Evolutionary conservation across 2,113 vertebrate genomes (phyloP).

Genomic region (Laterallus jamaicensis): DNA sequence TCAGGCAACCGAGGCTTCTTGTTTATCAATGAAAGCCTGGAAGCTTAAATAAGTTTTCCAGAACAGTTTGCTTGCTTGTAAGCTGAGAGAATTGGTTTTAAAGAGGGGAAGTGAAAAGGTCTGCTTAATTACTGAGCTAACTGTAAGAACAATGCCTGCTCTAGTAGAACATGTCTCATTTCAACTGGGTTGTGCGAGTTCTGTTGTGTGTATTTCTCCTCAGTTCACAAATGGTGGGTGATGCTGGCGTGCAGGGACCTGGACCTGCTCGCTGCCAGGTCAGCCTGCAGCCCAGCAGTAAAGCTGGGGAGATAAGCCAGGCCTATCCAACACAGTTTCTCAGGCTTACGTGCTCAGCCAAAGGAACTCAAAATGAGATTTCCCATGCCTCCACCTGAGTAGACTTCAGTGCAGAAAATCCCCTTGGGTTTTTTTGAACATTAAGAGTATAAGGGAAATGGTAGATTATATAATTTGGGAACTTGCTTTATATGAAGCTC

Average conservation of each 20-base stretch:
- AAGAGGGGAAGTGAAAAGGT: background rate
- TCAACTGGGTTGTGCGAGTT: background rate
- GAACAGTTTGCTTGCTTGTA: background rate
- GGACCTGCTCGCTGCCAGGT: too few species aligned
- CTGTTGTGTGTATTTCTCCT: background rate
- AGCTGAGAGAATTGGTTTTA: background rate
- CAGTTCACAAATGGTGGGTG: accelerated
- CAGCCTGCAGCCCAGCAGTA: background rate
- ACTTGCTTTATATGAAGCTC: background rate
- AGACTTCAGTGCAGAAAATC: background rate
- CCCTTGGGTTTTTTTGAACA: background rate
- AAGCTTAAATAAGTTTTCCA: background rate
- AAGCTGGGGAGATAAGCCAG: background rate
- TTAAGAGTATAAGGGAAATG: background rate
- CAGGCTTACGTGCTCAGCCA: background rate
- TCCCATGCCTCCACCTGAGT: background rate
- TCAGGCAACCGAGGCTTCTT: background rate
- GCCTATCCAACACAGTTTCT: background rate
- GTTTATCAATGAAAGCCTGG: background rate
- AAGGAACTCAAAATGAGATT: background rate
- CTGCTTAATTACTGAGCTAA: background rate
- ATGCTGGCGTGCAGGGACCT: background rate
- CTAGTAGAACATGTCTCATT: accelerated
- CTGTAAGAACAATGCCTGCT: background rate
- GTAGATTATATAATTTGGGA: background rate